phyloP scores from a whole-genome alignment of 1,140 invertebrate species.

The Chymomyza costata region DNA sequence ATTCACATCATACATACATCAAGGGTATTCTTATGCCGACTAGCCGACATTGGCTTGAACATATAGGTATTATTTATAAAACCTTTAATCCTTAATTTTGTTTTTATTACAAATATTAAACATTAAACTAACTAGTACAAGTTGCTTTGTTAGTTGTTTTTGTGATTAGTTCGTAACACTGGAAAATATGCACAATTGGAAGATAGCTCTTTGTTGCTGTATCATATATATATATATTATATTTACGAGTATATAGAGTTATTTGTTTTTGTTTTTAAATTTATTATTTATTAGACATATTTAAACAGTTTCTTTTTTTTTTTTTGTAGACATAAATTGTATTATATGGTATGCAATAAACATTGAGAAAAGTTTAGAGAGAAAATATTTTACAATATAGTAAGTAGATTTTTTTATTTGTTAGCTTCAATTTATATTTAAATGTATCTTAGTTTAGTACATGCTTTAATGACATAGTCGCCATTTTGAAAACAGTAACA shows the following conservation, averaged over 20 bases:
- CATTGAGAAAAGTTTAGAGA: conserved; percentile 25
- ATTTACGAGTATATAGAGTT: conserved; percentile 27
- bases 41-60: too few species aligned
- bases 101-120: conserved; percentile 24
- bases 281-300: conserved; percentile 1
- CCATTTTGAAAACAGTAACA: too few species aligned
- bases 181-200: conserved; percentile 67
- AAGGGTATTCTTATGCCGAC: conserved; percentile 12
- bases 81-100: not conserved
- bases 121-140: conserved; percentile 54
- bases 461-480: too few species aligned
- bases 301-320: conserved; percentile 2
- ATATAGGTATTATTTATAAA: not conserved
- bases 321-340: conserved; percentile 35
- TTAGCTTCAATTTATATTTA: too few species aligned
- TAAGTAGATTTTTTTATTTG: not conserved
- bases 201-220: conserved; percentile 63
- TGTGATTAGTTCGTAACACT: conserved; percentile 40
- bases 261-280: conserved; percentile 16
- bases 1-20: too few species aligned
- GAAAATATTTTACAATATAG: too few species aligned
- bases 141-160: conserved; percentile 3
- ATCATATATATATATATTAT: conserved; percentile 17
- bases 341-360: conserved; percentile 29
- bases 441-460: too few species aligned